Evolutionary conservation across 2,797 vertebrate species (phyloP), one percentile per base, ranked within the genome.

Genomic region (Ptychadena robeensis): DNA sequence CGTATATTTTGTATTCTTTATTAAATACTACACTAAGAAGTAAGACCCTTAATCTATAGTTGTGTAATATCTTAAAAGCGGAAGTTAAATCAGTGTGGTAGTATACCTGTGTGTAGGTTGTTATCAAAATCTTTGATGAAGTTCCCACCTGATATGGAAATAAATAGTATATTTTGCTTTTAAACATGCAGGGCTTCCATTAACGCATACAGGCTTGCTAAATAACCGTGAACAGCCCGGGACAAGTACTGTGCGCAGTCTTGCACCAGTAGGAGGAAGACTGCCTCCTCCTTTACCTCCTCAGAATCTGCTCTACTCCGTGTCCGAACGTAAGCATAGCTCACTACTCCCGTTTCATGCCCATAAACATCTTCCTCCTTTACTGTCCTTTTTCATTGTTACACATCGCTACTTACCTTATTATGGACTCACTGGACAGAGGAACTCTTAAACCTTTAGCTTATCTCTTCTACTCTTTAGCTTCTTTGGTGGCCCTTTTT

Each of bases 291-390:
- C 94, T 64, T 91, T 97, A 88, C 91, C 97, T 87, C 94, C 97
- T 90, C 95, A 97, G 87, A 97, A 96, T 90, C 97, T 97, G 86
- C 96, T 96, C 88, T 99, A 98, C 84, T 95, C 96, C 86, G 95
- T 97, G 85, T 96, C 97, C 87, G 97, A 99, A 96, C 96, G 98
- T 99, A 96, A 98, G 98, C 90, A 90, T 57, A 82, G 73, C 75
- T 78, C 63, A 34, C 28, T 31, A 63, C 32, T 35, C 27, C 22
- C 9, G 2, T 22, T 72, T 25, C 14, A 27, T 65, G 15, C 27
- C 57, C 38, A 6, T 2, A 27, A 79, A 37, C 4, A 3, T 4
- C 38, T 57, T 37, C 4, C 25, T 22, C 11, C 0, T 37, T n/a
- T 9, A 22, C n/a, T n/a, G n/a, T n/a, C n/a, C n/a, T n/a, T n/a